A percentile compares a stretch with the other conserved stretches of the same genome.
Conservation (phyloP, 2,797 vertebrate genomes). For the Mormyrops attenuatus region DNA sequence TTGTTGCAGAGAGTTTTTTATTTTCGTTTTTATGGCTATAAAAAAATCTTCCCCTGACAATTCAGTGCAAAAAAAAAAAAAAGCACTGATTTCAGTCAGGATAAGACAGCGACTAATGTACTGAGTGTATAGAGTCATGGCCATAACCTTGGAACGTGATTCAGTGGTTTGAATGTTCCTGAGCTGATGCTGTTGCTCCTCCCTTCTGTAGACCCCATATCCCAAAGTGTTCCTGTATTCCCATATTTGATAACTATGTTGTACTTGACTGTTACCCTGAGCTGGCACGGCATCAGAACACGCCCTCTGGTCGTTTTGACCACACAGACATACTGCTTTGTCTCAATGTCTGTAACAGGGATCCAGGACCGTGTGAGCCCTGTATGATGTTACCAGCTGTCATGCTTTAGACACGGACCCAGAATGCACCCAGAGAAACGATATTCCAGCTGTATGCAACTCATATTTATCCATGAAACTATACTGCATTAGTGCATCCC, state of each 20-base stretch:
- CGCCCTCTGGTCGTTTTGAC: neutral
- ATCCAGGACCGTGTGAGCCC: neutral
- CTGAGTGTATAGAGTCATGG: neutral
- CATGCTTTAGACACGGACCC: neutral
- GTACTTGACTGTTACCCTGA: neutral
- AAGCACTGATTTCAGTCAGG: neutral
- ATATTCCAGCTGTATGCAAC: neutral
- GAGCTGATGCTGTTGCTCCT: neutral
- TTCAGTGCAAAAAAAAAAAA: neutral
- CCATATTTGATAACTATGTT: neutral
- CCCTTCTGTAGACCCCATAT: neutral
- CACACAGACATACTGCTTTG: neutral
- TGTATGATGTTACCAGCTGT: neutral
- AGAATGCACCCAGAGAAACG: neutral
- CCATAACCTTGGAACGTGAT: neutral
- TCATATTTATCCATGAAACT: neutral
- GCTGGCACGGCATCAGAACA: neutral
- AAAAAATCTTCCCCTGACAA: neutral
- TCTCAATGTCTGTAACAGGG: neutral
- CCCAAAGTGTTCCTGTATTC: neutral
- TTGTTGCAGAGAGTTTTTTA: neutral
- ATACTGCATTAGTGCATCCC: neutral
- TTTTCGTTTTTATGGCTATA: neutral
- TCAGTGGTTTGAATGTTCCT: neutral
- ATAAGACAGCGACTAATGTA: neutral